Evolutionary conservation across 1,140 invertebrate species (phyloP).

Genomic region (Cecropterus lyciades): DNA sequence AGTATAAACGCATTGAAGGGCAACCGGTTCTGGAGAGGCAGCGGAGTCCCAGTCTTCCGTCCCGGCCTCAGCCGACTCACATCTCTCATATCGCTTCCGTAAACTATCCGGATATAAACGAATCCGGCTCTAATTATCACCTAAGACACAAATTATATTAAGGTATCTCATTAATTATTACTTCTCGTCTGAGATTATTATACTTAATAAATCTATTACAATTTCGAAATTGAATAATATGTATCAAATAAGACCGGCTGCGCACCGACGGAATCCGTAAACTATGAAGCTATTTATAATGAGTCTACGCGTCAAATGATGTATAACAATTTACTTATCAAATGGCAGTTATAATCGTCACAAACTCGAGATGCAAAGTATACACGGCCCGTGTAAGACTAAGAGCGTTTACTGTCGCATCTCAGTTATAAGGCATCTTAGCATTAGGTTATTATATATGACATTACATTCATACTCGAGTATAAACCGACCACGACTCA

Average conservation of each 20-base stretch:
- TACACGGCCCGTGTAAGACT: conserved; percentile 43
- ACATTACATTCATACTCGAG: conserved; percentile 33
- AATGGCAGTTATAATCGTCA: conserved; percentile 82
- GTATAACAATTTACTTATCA: conserved; percentile 79
- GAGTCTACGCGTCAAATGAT: conserved; percentile 74
- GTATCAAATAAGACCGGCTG: conserved; percentile 80
- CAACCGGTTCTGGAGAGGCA: conserved; percentile 18
- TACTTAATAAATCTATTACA: conserved; percentile 82
- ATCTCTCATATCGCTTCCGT: conserved; percentile 42
- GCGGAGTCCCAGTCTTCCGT: conserved; percentile 36
- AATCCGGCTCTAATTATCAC: conserved; percentile 75
- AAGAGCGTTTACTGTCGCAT: conserved; percentile 49
- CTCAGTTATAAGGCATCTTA: conserved; percentile 77
- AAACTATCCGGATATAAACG: conserved; percentile 67
- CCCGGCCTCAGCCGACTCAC: conserved; percentile 39
- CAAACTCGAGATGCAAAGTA: conserved; percentile 63
- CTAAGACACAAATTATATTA: conserved; percentile 84
- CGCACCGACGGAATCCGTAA: conserved; percentile 76
- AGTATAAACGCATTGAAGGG: conserved; percentile 46
- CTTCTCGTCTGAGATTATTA: conserved; percentile 78
- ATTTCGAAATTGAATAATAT: conserved; percentile 82
- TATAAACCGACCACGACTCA: conserved; percentile 47
- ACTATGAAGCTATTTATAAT: conserved; percentile 74
- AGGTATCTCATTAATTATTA: conserved; percentile 77
- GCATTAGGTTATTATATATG: conserved; percentile 53